Evolutionary conservation across 2,113 vertebrate genomes (phyloP), one percentile per base, ranked within the genome.

Genomic region (Sus scrofa): DNA sequence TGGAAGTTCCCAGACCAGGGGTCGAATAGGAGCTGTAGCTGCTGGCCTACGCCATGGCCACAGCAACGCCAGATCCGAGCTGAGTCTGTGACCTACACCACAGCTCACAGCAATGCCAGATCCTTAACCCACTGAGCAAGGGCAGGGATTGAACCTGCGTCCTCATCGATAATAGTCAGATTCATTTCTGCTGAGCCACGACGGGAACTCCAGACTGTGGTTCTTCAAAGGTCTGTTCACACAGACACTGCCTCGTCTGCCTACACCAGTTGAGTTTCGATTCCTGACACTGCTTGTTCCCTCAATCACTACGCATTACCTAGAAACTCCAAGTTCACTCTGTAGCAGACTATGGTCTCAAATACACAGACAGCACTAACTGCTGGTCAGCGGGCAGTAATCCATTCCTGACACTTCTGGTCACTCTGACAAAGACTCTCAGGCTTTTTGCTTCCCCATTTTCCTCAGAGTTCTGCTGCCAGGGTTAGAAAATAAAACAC

Each of bases 401-500:
- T 52, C 77, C 34, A 77, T 20, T 79, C 12, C 73, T 44, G 14
- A 70, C 26, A 71, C 65, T 86, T 94, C 34, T 65, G 37, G 56
- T 84, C 86, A 84, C 65, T 39, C 18, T 16, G 19, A 78, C 18
- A 87, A 44, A 73, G 37, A 60, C 37, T 30, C n/a, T 34, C 62
- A 22, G 44, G 20, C 9, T 62, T 87, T 73, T 70, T 65, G 62
- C 30, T 56, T 70, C 44, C 22, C 4, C 0, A 7, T 56, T 8
- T 58, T 26, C n/a, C 12, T 70, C 74, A 89, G 78, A 81, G 62
- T 70, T 70, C 52, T 60, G 50, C 37, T 62, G 39, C 24, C n/a
- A 34, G 26, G 78, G 26, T 91, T 89, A 39, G 56, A 68, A 94
- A 93, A 58, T 71, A 68, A 88, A 92, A 60, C 3, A 78, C 37